Percentiles rank a stretch among this genome's conserved stretches.
Evolutionary conservation across 1,140 invertebrate genomes (phyloP).

Genomic region (Pomacea maculata): DNA sequence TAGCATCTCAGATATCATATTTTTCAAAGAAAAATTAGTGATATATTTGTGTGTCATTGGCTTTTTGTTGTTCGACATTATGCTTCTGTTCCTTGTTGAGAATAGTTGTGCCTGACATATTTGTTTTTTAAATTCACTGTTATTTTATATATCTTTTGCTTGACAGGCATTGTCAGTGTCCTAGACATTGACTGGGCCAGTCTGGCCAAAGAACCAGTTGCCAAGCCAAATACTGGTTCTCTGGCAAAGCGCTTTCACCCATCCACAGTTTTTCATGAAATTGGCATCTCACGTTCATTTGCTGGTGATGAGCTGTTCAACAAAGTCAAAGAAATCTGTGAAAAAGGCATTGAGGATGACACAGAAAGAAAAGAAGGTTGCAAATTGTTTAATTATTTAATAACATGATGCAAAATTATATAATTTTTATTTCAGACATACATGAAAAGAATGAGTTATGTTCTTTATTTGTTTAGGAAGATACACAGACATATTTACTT

Average conservation of each 20-base stretch:
- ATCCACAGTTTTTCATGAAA: conserved; percentile 44
- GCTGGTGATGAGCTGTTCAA: conserved; percentile 53
- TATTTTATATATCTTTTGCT: not conserved
- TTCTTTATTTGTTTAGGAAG: too few relatives aligned
- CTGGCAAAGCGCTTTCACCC: conserved; percentile 53
- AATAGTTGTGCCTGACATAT: not conserved
- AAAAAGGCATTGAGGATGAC: conserved; percentile 18
- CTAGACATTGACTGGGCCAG: conserved; percentile 93
- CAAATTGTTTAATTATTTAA: too few relatives aligned
- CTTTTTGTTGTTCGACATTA: too few relatives aligned
- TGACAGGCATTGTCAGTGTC: conserved; percentile 80
- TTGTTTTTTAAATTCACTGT: not conserved
- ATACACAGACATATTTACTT: too few relatives aligned
- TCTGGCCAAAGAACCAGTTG: conserved; percentile 70
- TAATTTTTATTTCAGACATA: too few relatives aligned
- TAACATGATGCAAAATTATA: too few relatives aligned
- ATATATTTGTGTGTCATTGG: too few relatives aligned
- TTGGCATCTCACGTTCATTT: conserved; percentile 55
- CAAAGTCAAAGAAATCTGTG: conserved; percentile 43
- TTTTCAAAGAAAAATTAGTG: too few relatives aligned
- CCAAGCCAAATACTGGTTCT: conserved; percentile 41
- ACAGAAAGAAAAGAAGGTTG: too few relatives aligned
- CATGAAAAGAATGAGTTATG: too few relatives aligned
- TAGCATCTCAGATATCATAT: too few relatives aligned
- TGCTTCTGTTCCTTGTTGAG: too few relatives aligned